Conservation (phyloP, 2,888 invertebrate species). For the Axea sp. region DNA sequence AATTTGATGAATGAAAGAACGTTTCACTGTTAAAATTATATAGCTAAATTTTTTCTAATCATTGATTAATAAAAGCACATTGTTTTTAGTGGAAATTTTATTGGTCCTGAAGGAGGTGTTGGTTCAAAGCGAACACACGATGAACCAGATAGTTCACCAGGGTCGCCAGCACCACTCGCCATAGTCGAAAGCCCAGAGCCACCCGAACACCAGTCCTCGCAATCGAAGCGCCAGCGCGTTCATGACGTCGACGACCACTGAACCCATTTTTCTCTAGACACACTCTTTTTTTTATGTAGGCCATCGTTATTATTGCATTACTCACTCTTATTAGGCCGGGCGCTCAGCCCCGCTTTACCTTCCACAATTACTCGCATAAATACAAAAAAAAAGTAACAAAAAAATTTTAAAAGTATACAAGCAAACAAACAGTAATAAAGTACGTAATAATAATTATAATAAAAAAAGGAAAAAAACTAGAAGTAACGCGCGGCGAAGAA, state of each 20-base stretch:
- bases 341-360: conserved; percentile 32
- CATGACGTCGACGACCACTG: conserved; percentile 78
- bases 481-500: conserved; percentile 1
- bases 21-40: too few relatives aligned
- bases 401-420: conserved; percentile 6
- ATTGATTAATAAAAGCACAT: too few relatives aligned
- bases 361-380: conserved; percentile 59
- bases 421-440: conserved; percentile 23
- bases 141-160: conserved; percentile 77
- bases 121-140: conserved; percentile 76
- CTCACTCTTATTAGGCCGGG: conserved; percentile 45
- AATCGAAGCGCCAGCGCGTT: conserved; percentile 76
- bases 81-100: conserved; percentile 75
- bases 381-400: conserved; percentile 24
- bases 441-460: conserved; percentile 14
- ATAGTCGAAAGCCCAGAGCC: conserved; percentile 78
- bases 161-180: conserved; percentile 77
- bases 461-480: conserved; percentile 9
- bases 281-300: conserved; percentile 72
- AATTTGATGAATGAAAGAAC: too few relatives aligned
- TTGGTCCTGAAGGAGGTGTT: conserved; percentile 77
- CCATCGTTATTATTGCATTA: conserved; percentile 72
- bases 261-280: conserved; percentile 68
- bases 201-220: conserved; percentile 70
- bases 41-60: too few relatives aligned